Percentiles rank a stretch among this genome's conserved stretches.
These are phyloP conservation scores for Phainopepla nitens DNA, from an alignment of 2,113 vertebrate species.

Conservation along the genomic window DNA sequence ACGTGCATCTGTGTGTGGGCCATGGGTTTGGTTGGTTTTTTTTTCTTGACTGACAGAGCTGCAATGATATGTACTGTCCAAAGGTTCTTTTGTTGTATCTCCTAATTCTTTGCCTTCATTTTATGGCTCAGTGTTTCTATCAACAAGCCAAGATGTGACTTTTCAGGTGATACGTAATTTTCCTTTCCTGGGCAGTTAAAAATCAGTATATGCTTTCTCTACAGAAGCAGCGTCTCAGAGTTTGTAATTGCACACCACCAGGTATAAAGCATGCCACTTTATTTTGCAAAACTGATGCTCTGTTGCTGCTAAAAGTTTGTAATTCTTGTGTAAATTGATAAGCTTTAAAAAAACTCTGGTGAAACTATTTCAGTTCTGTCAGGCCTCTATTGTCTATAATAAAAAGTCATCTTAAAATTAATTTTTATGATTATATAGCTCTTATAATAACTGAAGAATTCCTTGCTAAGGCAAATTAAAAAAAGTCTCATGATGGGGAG, in stretches of 20 bases:
- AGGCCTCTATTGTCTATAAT: not conserved
- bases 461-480: not conserved
- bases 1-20: not conserved
- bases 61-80: not conserved
- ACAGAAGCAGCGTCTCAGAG: not conserved
- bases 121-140: not conserved
- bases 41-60: not conserved
- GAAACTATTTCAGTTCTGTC: not conserved
- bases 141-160: not conserved
- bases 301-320: not conserved
- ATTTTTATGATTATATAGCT: not conserved
- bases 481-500: not conserved
- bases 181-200: not conserved
- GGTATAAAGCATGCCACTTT: not conserved
- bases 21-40: not conserved
- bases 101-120: not conserved
- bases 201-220: not conserved
- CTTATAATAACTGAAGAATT: not conserved
- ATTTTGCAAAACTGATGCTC: not conserved
- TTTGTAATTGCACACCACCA: not conserved
- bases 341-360: not conserved
- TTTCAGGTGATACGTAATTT: not conserved
- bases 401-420: not conserved
- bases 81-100: not conserved
- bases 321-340: not conserved